phyloP scores from a whole-genome alignment of 2,113 vertebrate species.

The Pelusios castaneus region DNA sequence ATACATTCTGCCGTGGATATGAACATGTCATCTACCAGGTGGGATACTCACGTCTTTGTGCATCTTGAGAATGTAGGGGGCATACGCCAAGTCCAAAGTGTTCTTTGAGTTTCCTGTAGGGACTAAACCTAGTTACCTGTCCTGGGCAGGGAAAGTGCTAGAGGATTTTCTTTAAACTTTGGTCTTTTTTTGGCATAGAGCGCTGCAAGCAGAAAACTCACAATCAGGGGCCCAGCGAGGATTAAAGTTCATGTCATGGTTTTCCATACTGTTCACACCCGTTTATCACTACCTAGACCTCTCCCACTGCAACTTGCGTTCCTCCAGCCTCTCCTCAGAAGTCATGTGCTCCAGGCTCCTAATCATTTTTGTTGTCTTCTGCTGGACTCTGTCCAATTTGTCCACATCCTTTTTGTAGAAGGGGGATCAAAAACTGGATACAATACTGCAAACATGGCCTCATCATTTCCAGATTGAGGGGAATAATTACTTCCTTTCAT shows the following conservation, averaged over 20 bases:
- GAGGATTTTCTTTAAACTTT: neutral
- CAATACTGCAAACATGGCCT: no score
- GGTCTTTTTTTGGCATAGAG: neutral
- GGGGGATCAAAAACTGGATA: no score
- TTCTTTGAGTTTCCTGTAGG: neutral
- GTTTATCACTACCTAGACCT: no score
- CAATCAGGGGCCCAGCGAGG: neutral
- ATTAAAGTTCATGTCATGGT: neutral
- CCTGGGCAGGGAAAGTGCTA: neutral
- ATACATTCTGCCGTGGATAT: neutral
- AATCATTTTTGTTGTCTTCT: no score
- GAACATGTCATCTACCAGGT: neutral
- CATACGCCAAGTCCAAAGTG: neutral
- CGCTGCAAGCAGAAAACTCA: neutral
- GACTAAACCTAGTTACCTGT: neutral
- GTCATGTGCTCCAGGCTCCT: no score
- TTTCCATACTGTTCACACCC: neutral
- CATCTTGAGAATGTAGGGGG: neutral
- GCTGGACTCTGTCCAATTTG: no score
- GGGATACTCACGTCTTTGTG: neutral
- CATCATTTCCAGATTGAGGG: no score
- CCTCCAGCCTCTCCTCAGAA: no score
- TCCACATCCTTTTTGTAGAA: no score
- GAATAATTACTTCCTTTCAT: no score
- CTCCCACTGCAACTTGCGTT: no score